Percentiles rank a stretch among this genome's conserved stretches.
These are phyloP conservation scores for Clistopyga incitator DNA, from an alignment of 2,888 invertebrate genomes.

Conservation along the genomic window DNA sequence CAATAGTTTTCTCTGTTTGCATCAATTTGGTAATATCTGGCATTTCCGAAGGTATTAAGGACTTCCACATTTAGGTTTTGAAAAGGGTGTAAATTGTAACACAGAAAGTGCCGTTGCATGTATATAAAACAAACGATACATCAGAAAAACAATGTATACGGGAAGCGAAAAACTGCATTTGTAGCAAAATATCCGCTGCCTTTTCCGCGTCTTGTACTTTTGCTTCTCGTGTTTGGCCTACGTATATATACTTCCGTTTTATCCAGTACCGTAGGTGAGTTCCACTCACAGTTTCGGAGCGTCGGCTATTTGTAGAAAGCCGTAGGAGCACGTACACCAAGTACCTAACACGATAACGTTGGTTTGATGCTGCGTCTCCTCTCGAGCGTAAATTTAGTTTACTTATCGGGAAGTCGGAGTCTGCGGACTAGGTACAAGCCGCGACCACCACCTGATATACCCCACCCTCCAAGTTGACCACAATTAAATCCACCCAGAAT, in stretches of 20 bases:
- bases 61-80: too few relatives aligned
- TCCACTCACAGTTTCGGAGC: constrained; percentile 4
- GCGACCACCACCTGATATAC: constrained; percentile 51
- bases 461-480: constrained; percentile 70
- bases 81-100: too few relatives aligned
- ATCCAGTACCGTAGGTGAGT: constrained; percentile 61
- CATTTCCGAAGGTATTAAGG: too few relatives aligned
- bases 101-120: too few relatives aligned
- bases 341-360: constrained; percentile 59
- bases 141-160: not conserved
- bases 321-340: constrained; percentile 33
- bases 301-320: constrained; percentile 46
- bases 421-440: constrained; percentile 31
- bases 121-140: not conserved
- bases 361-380: constrained; percentile 44
- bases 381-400: constrained; percentile 77
- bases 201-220: not conserved
- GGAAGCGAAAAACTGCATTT: not conserved
- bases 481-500: constrained; percentile 80
- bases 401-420: constrained; percentile 78
- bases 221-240: not conserved
- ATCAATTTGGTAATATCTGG: too few relatives aligned
- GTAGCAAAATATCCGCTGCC: constrained; percentile 3
- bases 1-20: too few relatives aligned
- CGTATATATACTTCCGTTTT: constrained; percentile 6